Conservation (phyloP, 2,113 vertebrate genomes). For the Pelmatolapia mariae region DNA sequence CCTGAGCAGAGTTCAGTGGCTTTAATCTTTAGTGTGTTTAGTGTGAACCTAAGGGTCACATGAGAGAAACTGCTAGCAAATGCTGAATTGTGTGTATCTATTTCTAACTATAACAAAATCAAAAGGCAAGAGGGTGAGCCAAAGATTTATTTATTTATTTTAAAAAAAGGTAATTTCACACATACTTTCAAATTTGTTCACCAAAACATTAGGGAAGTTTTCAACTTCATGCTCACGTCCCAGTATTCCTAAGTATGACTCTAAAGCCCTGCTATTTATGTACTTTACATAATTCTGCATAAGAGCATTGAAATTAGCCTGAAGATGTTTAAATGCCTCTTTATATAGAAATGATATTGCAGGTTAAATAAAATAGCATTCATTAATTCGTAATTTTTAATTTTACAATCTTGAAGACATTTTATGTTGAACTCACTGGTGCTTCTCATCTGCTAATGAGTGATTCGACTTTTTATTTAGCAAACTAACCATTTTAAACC, state of each 20-base stretch:
- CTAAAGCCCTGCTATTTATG: background rate
- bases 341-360: background rate
- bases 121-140: background rate
- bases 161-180: background rate
- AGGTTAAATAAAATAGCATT: background rate
- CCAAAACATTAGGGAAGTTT: background rate
- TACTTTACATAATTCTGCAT: background rate
- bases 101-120: background rate
- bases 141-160: no score
- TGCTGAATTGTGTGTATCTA: background rate
- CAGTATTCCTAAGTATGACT: background rate
- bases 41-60: background rate
- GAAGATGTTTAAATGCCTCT: background rate
- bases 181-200: background rate
- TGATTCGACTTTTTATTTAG: background rate
- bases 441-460: background rate
- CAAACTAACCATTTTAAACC: background rate
- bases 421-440: background rate
- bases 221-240: background rate
- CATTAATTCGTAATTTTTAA: background rate
- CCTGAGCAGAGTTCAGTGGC: slow-evolving; percentile 27
- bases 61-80: background rate
- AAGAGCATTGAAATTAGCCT: background rate
- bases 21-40: slow-evolving; percentile 52
- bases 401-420: background rate